These are phyloP conservation scores for Pristionchus arcanus DNA, from an alignment of 2,888 invertebrate genomes.

Conservation along the genomic window DNA sequence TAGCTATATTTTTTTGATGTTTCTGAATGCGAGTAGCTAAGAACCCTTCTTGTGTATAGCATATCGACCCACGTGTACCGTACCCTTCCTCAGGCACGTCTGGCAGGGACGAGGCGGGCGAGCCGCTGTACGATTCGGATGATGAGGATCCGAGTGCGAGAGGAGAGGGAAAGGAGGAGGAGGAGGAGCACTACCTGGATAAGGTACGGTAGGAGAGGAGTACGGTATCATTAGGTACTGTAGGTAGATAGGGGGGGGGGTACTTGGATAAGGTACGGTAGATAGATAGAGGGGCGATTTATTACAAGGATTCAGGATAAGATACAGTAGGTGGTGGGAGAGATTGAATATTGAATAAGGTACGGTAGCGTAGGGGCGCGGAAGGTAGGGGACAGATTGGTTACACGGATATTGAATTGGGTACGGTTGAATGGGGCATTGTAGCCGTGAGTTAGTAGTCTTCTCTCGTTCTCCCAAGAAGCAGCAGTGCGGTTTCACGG, in stretches of 20 bases:
- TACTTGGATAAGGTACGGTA: background rate
- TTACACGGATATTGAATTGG: no score
- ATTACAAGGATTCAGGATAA: no score
- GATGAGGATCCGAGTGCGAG: constrained; percentile 64
- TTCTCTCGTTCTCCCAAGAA: no score
- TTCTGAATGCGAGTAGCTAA: no score
- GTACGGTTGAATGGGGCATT: no score
- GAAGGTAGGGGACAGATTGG: background rate
- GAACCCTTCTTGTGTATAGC: no score
- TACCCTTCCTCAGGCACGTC: constrained; percentile 52
- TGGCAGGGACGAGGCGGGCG: constrained; percentile 63
- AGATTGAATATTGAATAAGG: background rate
- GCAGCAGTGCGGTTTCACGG: no score
- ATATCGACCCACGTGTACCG: no score
- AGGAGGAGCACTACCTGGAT: constrained; percentile 62
- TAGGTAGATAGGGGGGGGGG: background rate
- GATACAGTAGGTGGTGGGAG: background rate
- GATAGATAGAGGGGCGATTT: background rate
- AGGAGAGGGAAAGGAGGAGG: constrained; percentile 57
- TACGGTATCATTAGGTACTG: background rate
- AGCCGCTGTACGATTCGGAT: constrained; percentile 72
- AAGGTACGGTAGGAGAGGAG: constrained; percentile 55
- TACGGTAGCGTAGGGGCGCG: background rate
- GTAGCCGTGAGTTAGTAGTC: no score
- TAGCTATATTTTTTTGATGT: no score